Evolutionary conservation across 2,888 invertebrate species (phyloP).

Genomic region (Acrocyrtus sp.): DNA sequence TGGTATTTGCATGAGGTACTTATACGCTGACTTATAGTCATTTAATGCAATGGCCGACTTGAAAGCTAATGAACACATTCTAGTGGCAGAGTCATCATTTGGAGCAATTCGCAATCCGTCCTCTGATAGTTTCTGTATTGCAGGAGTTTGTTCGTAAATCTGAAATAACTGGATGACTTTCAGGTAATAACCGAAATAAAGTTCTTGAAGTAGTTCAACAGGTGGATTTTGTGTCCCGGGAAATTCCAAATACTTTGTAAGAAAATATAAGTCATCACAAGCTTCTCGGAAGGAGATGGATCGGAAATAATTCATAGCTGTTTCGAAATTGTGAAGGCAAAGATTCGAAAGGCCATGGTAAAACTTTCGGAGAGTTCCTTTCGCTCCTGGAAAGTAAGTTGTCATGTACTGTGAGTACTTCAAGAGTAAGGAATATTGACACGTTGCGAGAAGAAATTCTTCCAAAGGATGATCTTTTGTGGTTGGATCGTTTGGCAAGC

Average conservation of each 20-base stretch:
- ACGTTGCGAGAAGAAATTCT: constrained; percentile 60
- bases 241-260: constrained; percentile 50
- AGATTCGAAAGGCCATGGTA: constrained; percentile 54
- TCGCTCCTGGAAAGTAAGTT: constrained; percentile 48
- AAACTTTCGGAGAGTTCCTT: constrained; percentile 56
- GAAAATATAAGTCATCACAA: constrained; percentile 55
- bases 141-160: constrained; percentile 54
- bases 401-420: constrained; percentile 58
- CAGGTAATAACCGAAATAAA: constrained; percentile 33
- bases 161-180: constrained; percentile 59
- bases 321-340: constrained; percentile 54
- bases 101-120: constrained; percentile 46
- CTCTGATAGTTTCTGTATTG: constrained; percentile 55
- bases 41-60: constrained; percentile 57
- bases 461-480: constrained; percentile 59
- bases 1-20: constrained; percentile 54
- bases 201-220: constrained; percentile 21
- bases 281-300: constrained; percentile 52
- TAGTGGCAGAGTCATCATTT: constrained; percentile 44
- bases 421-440: constrained; percentile 57
- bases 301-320: constrained; percentile 51
- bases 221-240: constrained; percentile 20
- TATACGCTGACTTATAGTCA: constrained; percentile 58
- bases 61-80: constrained; percentile 62
- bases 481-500: constrained; percentile 53